phyloP scores from a whole-genome alignment of 2,888 invertebrate genomes.

The Monoplex corrugatus region DNA sequence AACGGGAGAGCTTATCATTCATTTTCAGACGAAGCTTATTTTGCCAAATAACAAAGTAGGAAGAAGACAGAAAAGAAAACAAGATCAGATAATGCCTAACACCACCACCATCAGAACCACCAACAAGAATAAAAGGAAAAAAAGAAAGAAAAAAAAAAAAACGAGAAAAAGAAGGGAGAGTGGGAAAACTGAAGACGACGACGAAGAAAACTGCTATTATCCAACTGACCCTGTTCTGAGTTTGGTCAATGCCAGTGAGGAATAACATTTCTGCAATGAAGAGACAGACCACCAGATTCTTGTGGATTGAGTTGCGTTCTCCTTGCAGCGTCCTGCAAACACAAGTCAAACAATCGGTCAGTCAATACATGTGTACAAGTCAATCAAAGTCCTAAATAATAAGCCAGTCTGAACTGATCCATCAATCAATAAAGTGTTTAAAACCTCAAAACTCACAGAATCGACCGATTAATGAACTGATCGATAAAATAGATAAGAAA shows the following conservation, averaged over 20 bases:
- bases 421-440: no score
- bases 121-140: background rate
- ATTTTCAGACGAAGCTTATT: background rate
- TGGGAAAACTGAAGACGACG: no score
- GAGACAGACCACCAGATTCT: conserved; percentile 72
- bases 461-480: no score
- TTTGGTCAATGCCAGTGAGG: conserved; percentile 70
- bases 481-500: no score
- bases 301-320: conserved; percentile 76
- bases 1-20: background rate
- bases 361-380: background rate
- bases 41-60: no score
- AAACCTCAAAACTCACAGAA: no score
- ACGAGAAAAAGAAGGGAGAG: background rate
- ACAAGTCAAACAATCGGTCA: background rate
- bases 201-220: no score
- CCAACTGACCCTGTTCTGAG: conserved; percentile 66
- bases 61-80: no score
- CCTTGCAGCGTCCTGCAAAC: conserved; percentile 71
- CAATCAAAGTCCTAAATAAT: background rate
- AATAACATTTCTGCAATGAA: conserved; percentile 73
- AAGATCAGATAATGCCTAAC: no score
- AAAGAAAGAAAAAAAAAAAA: background rate
- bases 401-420: no score
- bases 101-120: no score